These are phyloP conservation scores for Pseudonaja textilis DNA, from an alignment of 2,113 vertebrate genomes.

Conservation along the genomic window DNA sequence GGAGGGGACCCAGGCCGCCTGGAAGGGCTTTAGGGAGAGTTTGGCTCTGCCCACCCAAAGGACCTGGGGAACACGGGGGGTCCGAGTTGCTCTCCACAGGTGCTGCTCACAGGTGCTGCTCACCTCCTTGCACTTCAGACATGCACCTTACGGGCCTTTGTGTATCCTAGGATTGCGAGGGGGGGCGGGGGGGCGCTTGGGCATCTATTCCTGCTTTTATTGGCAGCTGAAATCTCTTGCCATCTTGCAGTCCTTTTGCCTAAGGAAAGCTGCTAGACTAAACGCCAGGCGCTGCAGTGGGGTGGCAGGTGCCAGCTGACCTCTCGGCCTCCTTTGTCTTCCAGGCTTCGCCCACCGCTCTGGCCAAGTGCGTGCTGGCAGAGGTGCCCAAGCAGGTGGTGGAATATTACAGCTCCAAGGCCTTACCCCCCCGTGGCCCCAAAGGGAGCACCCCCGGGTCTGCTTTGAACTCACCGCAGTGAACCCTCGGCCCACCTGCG, in stretches of 20 bases:
- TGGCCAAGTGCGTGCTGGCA: slow-evolving; percentile 91
- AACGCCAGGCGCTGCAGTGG: background rate
- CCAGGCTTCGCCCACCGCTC: slow-evolving; percentile 86
- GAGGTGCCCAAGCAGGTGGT: slow-evolving; percentile 95
- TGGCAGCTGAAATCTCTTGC: background rate
- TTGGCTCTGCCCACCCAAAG: background rate
- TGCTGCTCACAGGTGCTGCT: too few relatives aligned
- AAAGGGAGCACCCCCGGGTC: slow-evolving; percentile 65
- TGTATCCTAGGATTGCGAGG: rapidly evolving
- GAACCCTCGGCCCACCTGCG: rapidly evolving
- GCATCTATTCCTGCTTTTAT: background rate
- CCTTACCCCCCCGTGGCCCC: slow-evolving; percentile 78
- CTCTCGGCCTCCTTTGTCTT: background rate
- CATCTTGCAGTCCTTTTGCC: background rate
- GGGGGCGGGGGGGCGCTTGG: background rate
- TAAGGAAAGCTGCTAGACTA: background rate
- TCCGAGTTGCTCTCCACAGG: too few relatives aligned
- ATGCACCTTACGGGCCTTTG: background rate
- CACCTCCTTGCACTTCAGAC: too few relatives aligned
- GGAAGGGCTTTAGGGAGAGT: too few relatives aligned
- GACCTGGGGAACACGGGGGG: background rate
- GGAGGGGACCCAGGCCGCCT: background rate
- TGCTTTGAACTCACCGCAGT: slow-evolving; percentile 69
- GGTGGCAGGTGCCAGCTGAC: background rate
- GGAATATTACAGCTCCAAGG: slow-evolving; percentile 91